phyloP scores from a whole-genome alignment of 2,888 invertebrate species.

The Caenorhabditis becei region DNA sequence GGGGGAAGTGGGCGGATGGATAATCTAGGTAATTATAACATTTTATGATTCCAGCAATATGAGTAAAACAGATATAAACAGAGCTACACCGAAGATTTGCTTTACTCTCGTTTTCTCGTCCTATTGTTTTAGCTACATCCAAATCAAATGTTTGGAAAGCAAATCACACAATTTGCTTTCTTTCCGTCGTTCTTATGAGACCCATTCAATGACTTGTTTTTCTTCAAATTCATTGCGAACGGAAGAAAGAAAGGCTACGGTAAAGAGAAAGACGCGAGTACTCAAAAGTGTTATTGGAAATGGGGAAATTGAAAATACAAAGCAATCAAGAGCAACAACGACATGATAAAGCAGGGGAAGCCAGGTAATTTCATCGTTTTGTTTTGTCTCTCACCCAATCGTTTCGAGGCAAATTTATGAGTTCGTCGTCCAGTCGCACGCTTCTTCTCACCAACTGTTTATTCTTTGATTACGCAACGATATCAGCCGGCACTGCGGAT shows the following conservation, averaged over 20 bases:
- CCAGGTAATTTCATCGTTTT: constrained; percentile 55
- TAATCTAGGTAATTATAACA: too few relatives aligned
- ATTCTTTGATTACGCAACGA: constrained; percentile 58
- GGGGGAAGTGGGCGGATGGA: too few relatives aligned
- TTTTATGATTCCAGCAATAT: too few relatives aligned
- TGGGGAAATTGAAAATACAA: constrained; percentile 11
- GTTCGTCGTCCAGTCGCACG: constrained; percentile 21
- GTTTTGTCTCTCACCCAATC: constrained; percentile 54
- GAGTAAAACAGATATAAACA: too few relatives aligned
- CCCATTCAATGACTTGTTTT: constrained; percentile 55
- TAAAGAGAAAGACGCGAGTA: constrained; percentile 28
- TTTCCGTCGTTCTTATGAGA: constrained; percentile 33
- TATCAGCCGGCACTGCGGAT: constrained; percentile 20
- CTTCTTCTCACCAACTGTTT: constrained; percentile 53
- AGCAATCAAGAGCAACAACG: constrained; percentile 52
- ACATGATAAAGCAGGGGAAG: constrained; percentile 46
- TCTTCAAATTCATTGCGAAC: constrained; percentile 16
- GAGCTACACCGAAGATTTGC: too few relatives aligned
- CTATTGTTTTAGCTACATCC: not conserved
- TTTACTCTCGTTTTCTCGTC: not conserved
- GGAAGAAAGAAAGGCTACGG: constrained; percentile 19
- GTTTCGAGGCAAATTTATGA: constrained; percentile 53
- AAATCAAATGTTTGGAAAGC: constrained; percentile 38
- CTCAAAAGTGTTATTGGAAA: constrained; percentile 53
- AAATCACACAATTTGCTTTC: constrained; percentile 25